Evolutionary conservation across 2,797 vertebrate species (phyloP).

Genomic region (Notolepis coatsorum): DNA sequence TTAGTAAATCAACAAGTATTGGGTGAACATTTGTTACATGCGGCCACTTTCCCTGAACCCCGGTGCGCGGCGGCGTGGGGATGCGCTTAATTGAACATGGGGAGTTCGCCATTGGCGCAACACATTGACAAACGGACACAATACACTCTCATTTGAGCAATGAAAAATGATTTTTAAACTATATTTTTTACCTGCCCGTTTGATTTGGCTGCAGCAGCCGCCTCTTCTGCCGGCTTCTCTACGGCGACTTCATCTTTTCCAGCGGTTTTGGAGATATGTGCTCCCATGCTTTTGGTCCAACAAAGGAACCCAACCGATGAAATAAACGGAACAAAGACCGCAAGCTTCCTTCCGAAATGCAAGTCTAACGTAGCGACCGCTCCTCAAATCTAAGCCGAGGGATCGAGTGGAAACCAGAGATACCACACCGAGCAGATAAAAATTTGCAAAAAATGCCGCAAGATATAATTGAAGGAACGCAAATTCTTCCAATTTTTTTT

Average conservation of each 20-base stretch:
- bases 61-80: slow-evolving; percentile 70
- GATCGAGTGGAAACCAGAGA: slow-evolving; percentile 30
- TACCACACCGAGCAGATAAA: slow-evolving; percentile 42
- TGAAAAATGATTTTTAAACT: not conserved
- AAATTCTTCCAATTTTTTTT: slow-evolving; percentile 88
- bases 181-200: slow-evolving; percentile 92
- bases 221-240: slow-evolving; percentile 91
- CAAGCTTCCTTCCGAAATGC: slow-evolving; percentile 70
- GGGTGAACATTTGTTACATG: slow-evolving; percentile 52
- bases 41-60: slow-evolving; percentile 77
- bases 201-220: slow-evolving; percentile 91
- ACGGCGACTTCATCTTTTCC: slow-evolving; percentile 92
- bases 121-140: slow-evolving; percentile 52
- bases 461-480: slow-evolving; percentile 75
- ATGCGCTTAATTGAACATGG: slow-evolving; percentile 63
- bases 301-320: slow-evolving; percentile 95
- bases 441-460: slow-evolving; percentile 76
- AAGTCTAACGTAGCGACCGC: slow-evolving; percentile 71
- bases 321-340: slow-evolving; percentile 97
- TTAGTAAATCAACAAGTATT: not conserved
- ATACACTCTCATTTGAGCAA: slow-evolving; percentile 22
- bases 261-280: slow-evolving; percentile 98
- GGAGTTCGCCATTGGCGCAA: slow-evolving; percentile 71
- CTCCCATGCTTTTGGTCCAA: slow-evolving; percentile 97
- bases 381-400: slow-evolving; percentile 57